Percentiles rank a stretch among this genome's conserved stretches.
These are phyloP conservation scores for Botia almorhae DNA, from an alignment of 2,797 vertebrate genomes.

Conservation along the genomic window DNA sequence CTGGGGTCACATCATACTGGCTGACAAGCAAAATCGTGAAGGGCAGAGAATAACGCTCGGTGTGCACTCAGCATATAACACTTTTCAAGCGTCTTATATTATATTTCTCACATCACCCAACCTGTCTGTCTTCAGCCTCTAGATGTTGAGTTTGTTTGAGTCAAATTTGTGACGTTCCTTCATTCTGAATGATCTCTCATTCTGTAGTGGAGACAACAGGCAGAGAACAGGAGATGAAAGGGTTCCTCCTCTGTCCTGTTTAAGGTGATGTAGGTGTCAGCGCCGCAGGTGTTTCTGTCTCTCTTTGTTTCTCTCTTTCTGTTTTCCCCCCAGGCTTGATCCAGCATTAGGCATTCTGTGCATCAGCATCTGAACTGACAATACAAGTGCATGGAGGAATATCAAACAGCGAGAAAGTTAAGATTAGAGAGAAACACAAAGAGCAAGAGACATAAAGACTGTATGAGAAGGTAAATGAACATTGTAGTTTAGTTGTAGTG, in stretches of 20 bases:
- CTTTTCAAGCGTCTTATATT: not conserved
- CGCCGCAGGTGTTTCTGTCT: not conserved
- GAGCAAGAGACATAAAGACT: not conserved
- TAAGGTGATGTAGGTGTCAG: not conserved
- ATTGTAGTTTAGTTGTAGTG: not conserved
- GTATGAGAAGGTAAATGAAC: constrained; percentile 11
- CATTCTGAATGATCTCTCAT: not conserved
- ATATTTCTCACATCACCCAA: not conserved
- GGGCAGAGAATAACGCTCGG: no score
- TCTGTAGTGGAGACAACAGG: not conserved
- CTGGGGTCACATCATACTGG: no score
- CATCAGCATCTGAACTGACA: constrained; percentile 39
- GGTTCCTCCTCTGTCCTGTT: not conserved
- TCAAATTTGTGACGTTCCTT: not conserved
- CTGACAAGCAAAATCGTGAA: no score
- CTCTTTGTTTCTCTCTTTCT: not conserved
- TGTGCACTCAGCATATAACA: not conserved
- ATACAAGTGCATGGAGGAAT: constrained; percentile 14
- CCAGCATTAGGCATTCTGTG: constrained; percentile 30
- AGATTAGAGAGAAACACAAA: not conserved
- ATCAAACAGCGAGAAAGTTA: constrained; percentile 23
- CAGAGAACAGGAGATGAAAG: not conserved
- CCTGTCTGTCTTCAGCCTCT: not conserved
- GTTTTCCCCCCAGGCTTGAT: constrained; percentile 2
- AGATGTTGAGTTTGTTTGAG: constrained; percentile 1